A percentile compares a stretch with the other conserved stretches of the same genome.
Conservation (phyloP, 1,140 invertebrate genomes). For the Formica selysi region DNA sequence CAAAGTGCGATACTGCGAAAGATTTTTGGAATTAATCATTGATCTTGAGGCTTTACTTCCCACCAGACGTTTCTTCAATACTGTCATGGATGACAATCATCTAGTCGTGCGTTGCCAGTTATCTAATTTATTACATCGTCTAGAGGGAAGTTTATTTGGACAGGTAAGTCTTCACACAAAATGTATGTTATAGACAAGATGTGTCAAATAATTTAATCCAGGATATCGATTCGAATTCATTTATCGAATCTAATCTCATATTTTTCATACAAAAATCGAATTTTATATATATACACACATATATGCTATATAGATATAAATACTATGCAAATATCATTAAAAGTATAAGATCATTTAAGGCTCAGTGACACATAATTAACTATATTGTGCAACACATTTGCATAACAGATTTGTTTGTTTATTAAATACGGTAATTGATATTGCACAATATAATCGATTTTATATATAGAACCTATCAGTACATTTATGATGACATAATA, state of each 20-base stretch:
- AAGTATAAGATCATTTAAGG: constrained; percentile 34
- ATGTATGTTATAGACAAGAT: background rate
- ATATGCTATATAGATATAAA: constrained; percentile 47
- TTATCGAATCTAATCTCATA: constrained; percentile 47
- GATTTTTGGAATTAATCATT: constrained; percentile 98
- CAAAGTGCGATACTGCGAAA: constrained; percentile 95
- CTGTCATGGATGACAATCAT: constrained; percentile 97
- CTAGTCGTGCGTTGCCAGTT: constrained; percentile 96
- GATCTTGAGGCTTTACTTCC: constrained; percentile 98
- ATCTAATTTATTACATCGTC: constrained; percentile 90
- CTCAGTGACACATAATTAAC: constrained; percentile 42
- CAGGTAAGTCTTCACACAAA: constrained; percentile 89
- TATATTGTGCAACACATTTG: constrained; percentile 25
- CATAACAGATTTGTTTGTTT: constrained; percentile 8
- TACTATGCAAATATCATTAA: constrained; percentile 66
- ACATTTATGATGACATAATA: constrained; percentile 27
- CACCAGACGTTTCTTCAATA: constrained; percentile 98
- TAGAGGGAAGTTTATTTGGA: constrained; percentile 96
- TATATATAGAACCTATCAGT: constrained; percentile 32
- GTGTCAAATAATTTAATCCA: constrained; percentile 27
- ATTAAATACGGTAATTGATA: constrained; percentile 35
- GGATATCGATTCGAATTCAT: constrained; percentile 36
- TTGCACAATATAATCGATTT: constrained; percentile 55
- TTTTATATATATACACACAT: background rate
- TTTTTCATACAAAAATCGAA: constrained; percentile 64